phyloP scores from a whole-genome alignment of 2,797 vertebrate species.

The Phrynocephalus vlangalii region DNA sequence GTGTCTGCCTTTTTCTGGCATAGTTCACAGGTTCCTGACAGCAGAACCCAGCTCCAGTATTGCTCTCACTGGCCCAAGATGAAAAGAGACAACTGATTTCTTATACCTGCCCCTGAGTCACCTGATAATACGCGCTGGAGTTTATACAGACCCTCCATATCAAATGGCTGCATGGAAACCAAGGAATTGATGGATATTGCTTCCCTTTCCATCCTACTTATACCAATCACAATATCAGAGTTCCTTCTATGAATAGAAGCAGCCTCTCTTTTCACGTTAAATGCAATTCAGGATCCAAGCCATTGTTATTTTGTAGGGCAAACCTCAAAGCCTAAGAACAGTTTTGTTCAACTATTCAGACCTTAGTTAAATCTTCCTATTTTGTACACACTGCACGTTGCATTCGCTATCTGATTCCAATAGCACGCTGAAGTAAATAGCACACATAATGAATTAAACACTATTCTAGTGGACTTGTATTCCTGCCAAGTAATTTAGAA shows the following conservation, averaged over 20 bases:
- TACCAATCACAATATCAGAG: neutral
- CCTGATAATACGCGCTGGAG: neutral
- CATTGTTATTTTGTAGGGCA: constrained; percentile 17
- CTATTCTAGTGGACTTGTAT: constrained; percentile 66
- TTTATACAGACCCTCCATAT: neutral
- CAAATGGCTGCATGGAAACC: neutral
- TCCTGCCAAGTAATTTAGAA: constrained; percentile 76
- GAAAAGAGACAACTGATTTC: neutral
- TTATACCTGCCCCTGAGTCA: neutral
- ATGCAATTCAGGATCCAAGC: neutral
- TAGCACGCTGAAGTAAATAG: constrained; percentile 59
- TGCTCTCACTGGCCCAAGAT: neutral
- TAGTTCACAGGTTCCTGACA: neutral
- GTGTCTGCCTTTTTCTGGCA: neutral
- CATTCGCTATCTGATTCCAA: constrained; percentile 50
- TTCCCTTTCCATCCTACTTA: neutral
- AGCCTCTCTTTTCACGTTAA: neutral
- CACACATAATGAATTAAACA: constrained; percentile 64
- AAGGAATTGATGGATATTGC: neutral
- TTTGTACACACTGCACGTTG: constrained; percentile 18
- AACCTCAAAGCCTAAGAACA: constrained; percentile 3
- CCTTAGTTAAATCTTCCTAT: neutral
- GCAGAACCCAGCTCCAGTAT: neutral
- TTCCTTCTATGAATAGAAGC: neutral
- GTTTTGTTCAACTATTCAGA: neutral